A percentile compares a stretch with the other conserved stretches of the same genome.
phyloP scores from a whole-genome alignment of 1,140 invertebrate species.

The Drosophila repleta region DNA sequence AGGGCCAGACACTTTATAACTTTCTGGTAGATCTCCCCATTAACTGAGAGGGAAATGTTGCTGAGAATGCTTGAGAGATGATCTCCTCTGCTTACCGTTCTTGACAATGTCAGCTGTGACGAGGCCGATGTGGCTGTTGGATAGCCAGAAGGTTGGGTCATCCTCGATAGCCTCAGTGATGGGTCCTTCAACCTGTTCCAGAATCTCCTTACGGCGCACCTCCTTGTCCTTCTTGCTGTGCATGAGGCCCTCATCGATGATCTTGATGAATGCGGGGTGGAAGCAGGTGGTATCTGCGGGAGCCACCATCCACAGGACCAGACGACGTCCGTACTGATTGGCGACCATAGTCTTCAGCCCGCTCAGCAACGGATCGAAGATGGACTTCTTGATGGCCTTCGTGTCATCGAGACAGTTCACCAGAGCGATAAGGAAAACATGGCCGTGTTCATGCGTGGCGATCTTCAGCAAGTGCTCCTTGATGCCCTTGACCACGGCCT shows the following conservation, averaged over 20 bases:
- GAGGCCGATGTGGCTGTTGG: slow-evolving; percentile 88
- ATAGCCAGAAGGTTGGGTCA: slow-evolving; percentile 88
- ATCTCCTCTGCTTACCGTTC: slow-evolving; percentile 80
- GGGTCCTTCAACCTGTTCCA: slow-evolving; percentile 87
- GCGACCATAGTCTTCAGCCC: slow-evolving; percentile 89
- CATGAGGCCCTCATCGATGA: slow-evolving; percentile 89
- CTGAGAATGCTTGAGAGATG: too few relatives aligned
- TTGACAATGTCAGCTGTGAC: slow-evolving; percentile 89
- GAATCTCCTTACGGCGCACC: slow-evolving; percentile 89
- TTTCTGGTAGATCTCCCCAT: slow-evolving; percentile 62
- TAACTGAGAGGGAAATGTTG: slow-evolving; percentile 39
- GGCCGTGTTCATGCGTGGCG: slow-evolving; percentile 93
- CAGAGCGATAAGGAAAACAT: slow-evolving; percentile 92
- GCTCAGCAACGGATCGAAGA: slow-evolving; percentile 90
- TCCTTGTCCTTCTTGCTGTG: slow-evolving; percentile 92
- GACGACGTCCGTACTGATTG: slow-evolving; percentile 90
- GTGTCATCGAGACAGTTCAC: slow-evolving; percentile 97
- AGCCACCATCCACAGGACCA: slow-evolving; percentile 92
- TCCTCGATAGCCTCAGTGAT: slow-evolving; percentile 87
- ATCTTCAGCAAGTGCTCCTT: slow-evolving; percentile 93
- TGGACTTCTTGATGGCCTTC: slow-evolving; percentile 92
- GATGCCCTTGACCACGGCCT: slow-evolving; percentile 91
- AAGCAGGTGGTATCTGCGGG: slow-evolving; percentile 90
- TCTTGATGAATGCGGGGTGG: slow-evolving; percentile 89
- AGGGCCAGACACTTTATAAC: slow-evolving; percentile 85